Evolutionary conservation across 2,113 vertebrate species (phyloP).

Genomic region (Trachemys scripta): DNA sequence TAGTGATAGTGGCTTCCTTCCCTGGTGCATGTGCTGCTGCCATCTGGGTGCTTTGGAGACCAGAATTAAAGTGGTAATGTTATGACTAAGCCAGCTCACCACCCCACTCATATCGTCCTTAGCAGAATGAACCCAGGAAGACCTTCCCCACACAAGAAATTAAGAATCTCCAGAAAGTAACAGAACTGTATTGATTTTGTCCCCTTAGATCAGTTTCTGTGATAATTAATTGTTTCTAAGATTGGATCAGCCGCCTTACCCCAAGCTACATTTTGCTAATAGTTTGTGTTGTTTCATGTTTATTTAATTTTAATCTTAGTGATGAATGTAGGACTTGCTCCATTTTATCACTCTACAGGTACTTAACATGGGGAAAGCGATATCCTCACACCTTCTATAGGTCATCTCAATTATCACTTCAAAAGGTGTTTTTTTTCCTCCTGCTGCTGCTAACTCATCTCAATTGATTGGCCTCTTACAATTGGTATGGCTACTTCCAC

Average conservation of each 20-base stretch:
- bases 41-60: background rate
- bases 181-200: background rate
- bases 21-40: background rate
- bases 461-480: too few species aligned
- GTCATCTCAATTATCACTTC: too few species aligned
- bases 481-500: too few species aligned
- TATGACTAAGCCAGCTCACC: background rate
- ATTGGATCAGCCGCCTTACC: background rate
- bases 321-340: background rate
- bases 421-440: too few species aligned
- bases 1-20: background rate
- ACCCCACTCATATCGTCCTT: background rate
- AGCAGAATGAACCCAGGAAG: background rate
- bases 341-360: background rate
- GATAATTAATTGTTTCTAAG: background rate
- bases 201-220: background rate
- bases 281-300: background rate
- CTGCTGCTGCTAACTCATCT: too few species aligned
- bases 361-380: too few species aligned
- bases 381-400: too few species aligned
- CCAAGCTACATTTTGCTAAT: background rate
- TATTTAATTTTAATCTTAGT: background rate
- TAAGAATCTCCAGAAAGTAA: background rate
- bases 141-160: background rate
- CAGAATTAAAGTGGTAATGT: background rate